phyloP scores from a whole-genome alignment of 2,888 invertebrate genomes.

The Neria commutata region DNA sequence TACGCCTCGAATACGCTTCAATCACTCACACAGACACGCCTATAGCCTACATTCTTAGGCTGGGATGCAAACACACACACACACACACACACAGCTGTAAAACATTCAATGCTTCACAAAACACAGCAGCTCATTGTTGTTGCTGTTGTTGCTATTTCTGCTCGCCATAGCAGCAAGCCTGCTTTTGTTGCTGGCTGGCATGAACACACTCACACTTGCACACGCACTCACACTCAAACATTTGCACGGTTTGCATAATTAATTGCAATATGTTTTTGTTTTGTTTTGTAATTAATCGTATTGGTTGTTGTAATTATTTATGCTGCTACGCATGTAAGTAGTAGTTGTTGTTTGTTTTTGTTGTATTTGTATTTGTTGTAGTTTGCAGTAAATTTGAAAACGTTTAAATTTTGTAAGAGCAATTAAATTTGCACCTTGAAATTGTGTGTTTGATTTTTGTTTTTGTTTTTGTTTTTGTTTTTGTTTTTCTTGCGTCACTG shows the following conservation, averaged over 20 bases:
- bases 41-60: too few relatives aligned
- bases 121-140: background rate
- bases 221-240: background rate
- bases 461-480: conserved; percentile 16
- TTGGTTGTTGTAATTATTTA: too few relatives aligned
- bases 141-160: background rate
- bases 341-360: too few relatives aligned
- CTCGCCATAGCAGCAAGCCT: too few relatives aligned
- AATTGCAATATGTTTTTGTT: too few relatives aligned
- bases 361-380: background rate
- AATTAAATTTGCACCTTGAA: too few relatives aligned
- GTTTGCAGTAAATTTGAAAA: background rate
- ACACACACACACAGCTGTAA: background rate
- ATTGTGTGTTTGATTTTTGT: background rate
- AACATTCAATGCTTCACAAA: background rate
- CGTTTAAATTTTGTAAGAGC: too few relatives aligned
- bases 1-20: background rate
- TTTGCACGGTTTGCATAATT: background rate
- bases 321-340: too few relatives aligned
- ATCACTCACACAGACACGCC: background rate
- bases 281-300: too few relatives aligned
- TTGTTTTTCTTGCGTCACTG: conserved; percentile 29
- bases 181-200: too few relatives aligned
- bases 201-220: background rate
- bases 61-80: background rate